These are phyloP conservation scores for Protobothrops mucrosquamatus DNA, from an alignment of 2,113 vertebrate genomes.

Conservation along the genomic window DNA sequence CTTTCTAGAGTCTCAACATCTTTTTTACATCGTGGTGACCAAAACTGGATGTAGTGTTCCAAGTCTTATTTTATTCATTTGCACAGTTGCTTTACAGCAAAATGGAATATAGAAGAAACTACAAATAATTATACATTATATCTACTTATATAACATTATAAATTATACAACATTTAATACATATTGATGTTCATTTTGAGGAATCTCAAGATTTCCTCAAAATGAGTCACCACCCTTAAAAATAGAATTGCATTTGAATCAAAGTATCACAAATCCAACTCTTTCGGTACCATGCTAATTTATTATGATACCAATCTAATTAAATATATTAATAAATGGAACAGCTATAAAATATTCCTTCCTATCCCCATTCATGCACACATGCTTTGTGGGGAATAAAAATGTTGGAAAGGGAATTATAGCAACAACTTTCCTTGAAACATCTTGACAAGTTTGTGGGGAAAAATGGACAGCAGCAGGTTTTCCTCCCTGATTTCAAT, in stretches of 20 bases:
- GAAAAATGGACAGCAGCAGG: neutral
- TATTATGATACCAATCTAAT: neutral
- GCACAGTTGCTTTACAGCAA: neutral
- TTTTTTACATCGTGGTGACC: no score
- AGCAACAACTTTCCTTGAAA: neutral
- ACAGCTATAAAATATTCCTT: neutral
- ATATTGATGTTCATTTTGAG: neutral
- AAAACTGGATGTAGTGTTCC: no score
- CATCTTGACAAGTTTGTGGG: neutral
- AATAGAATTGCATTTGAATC: neutral
- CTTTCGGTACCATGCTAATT: neutral
- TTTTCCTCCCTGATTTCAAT: no score
- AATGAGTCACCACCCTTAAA: neutral
- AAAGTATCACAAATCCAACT: neutral
- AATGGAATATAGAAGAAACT: neutral
- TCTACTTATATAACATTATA: neutral
- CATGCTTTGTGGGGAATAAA: neutral
- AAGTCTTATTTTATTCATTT: neutral
- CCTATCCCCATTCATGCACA: neutral
- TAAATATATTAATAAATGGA: neutral
- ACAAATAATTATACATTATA: neutral
- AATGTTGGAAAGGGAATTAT: neutral
- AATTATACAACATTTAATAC: neutral
- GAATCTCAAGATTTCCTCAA: neutral
- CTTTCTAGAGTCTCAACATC: no score